Conservation (phyloP, 2,797 vertebrate genomes). For the Schizopygopsis pylzovi region DNA sequence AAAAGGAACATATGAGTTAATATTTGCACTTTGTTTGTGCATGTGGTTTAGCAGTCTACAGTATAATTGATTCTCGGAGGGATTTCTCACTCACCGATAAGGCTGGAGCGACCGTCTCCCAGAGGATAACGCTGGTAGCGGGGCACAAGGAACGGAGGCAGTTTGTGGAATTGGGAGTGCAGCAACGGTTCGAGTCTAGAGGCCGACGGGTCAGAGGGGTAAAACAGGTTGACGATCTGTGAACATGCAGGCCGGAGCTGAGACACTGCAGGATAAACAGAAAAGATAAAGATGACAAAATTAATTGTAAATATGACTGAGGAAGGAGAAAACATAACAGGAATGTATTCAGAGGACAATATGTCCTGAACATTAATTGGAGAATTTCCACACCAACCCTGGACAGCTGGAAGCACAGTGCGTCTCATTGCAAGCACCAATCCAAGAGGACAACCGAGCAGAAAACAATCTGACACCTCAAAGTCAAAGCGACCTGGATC, state of each 20-base stretch:
- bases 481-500: conserved; percentile 92
- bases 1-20: conserved; percentile 23
- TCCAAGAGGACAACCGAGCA: conserved; percentile 93
- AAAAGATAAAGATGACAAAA: neutral
- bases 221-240: conserved; percentile 98
- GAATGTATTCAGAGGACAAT: conserved; percentile 31
- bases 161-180: conserved; percentile 89
- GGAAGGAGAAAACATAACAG: neutral
- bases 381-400: conserved; percentile 78
- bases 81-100: conserved; percentile 84
- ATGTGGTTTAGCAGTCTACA: neutral
- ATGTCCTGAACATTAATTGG: conserved; percentile 7
- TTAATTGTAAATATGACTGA: neutral
- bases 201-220: conserved; percentile 95
- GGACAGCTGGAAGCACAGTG: conserved; percentile 89
- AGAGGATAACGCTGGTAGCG: conserved; percentile 95
- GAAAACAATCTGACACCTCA: conserved; percentile 95
- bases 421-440: conserved; percentile 97
- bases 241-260: conserved; percentile 93
- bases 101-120: conserved; percentile 89
- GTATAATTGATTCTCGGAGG: neutral
- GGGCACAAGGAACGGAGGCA: conserved; percentile 90
- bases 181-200: conserved; percentile 93
- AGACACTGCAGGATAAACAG: conserved; percentile 76
- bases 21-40: conserved; percentile 6